Conservation (phyloP, 2,113 vertebrate species). For the Camelus dromedarius region DNA sequence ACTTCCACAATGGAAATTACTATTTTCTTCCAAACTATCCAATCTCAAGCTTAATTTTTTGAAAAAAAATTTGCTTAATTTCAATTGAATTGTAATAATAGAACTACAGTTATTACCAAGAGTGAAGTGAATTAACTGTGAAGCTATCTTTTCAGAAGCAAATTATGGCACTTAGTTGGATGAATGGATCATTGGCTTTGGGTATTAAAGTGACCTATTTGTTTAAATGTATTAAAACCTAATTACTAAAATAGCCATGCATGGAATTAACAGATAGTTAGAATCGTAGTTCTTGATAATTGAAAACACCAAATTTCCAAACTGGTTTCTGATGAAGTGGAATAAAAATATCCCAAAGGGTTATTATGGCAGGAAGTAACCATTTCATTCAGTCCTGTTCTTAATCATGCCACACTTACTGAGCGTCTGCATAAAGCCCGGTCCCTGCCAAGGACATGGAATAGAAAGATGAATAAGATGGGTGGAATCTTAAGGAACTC, state of each 20-base stretch:
- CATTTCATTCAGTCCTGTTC: not conserved
- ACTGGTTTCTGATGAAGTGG: constrained; percentile 8
- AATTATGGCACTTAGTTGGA: constrained; percentile 77
- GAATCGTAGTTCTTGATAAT: constrained; percentile 14
- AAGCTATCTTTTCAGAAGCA: constrained; percentile 79
- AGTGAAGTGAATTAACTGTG: constrained; percentile 76
- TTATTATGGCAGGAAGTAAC: not conserved
- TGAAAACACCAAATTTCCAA: constrained; percentile 42
- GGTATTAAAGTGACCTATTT: constrained; percentile 79
- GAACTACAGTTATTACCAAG: constrained; percentile 74
- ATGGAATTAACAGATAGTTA: constrained; percentile 7
- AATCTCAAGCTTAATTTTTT: constrained; percentile 54
- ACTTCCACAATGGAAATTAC: not conserved
- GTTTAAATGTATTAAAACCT: constrained; percentile 70
- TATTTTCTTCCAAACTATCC: constrained; percentile 49
- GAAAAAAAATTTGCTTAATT: constrained; percentile 70
- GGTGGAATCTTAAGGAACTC: not conserved
- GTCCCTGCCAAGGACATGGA: not conserved
- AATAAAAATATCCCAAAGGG: not conserved
- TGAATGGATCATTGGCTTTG: constrained; percentile 77
- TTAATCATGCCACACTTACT: accelerated
- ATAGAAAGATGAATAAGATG: not conserved
- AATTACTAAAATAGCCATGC: constrained; percentile 61
- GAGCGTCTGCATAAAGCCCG: not conserved
- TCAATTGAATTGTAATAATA: constrained; percentile 64